phyloP scores from a whole-genome alignment of 2,113 vertebrate genomes.

The Balaeniceps rex region DNA sequence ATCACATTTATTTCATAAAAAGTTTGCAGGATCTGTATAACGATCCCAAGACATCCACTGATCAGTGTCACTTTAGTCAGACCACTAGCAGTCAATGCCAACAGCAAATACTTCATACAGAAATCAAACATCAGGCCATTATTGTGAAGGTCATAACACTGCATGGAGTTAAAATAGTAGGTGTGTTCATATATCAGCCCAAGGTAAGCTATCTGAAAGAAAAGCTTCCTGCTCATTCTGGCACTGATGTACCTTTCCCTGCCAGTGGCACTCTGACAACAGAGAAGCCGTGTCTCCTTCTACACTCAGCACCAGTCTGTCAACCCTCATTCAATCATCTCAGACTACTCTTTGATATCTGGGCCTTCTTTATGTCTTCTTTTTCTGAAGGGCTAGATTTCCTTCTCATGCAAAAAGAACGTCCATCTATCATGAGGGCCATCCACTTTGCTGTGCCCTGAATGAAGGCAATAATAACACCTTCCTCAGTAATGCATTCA shows the following conservation, averaged over 20 bases:
- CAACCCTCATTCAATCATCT: background rate
- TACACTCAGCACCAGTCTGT: background rate
- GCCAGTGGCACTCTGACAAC: background rate
- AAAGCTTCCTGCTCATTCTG: background rate
- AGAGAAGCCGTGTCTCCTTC: background rate
- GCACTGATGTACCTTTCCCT: background rate
- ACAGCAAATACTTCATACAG: background rate
- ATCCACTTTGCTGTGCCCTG: too few species aligned
- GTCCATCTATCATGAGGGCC: background rate
- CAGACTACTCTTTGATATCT: background rate
- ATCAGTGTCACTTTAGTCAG: background rate
- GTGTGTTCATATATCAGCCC: background rate
- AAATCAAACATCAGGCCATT: background rate
- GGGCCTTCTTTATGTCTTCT: background rate
- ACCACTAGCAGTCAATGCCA: background rate
- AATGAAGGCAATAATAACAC: background rate
- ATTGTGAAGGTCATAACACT: background rate
- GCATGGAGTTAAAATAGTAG: background rate
- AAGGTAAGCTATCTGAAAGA: background rate
- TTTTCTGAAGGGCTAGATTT: background rate
- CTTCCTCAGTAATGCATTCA: background rate
- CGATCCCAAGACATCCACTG: background rate
- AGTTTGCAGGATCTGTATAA: background rate
- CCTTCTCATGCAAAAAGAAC: background rate
- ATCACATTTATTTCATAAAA: background rate